Evolutionary conservation across 2,888 invertebrate genomes (phyloP).

Genomic region (Andricus quercusramuli): DNA sequence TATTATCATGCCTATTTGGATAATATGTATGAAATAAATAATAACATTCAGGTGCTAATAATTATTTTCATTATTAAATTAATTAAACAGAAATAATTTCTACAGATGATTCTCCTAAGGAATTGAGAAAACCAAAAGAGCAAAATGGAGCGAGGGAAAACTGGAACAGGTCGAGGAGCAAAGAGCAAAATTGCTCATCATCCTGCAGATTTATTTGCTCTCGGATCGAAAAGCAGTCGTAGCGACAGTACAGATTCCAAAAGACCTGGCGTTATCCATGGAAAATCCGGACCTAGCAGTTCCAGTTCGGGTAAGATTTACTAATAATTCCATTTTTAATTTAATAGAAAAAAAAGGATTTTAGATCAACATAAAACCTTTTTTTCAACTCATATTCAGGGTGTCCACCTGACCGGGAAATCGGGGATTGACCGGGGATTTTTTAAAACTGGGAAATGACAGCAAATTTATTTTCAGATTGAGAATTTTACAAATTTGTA

Average conservation of each 20-base stretch:
- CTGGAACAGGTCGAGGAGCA: constrained; percentile 84
- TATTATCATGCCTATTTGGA: too few relatives aligned
- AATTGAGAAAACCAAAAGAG: neutral
- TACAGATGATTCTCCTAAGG: neutral
- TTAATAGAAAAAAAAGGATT: too few relatives aligned
- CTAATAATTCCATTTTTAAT: too few relatives aligned
- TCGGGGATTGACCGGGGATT: too few relatives aligned
- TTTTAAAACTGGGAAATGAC: too few relatives aligned
- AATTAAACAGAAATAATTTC: neutral
- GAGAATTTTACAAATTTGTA: too few relatives aligned
- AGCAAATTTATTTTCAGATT: too few relatives aligned
- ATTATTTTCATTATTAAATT: neutral
- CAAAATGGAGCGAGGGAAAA: constrained; percentile 88
- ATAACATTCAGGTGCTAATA: too few relatives aligned
- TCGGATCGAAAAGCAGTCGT: constrained; percentile 87
- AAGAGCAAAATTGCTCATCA: constrained; percentile 89
- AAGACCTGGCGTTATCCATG: constrained; percentile 79
- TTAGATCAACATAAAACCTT: too few relatives aligned
- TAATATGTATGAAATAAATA: too few relatives aligned
- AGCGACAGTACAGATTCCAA: constrained; percentile 83
- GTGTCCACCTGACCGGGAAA: too few relatives aligned
- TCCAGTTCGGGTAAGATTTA: constrained; percentile 65
- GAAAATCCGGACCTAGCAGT: constrained; percentile 76
- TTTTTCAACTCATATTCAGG: too few relatives aligned
- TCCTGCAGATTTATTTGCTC: constrained; percentile 90